Evolutionary conservation across 2,797 vertebrate species (phyloP), one percentile per base, ranked within the genome.

Genomic region (Gymnoscopelus braueri): DNA sequence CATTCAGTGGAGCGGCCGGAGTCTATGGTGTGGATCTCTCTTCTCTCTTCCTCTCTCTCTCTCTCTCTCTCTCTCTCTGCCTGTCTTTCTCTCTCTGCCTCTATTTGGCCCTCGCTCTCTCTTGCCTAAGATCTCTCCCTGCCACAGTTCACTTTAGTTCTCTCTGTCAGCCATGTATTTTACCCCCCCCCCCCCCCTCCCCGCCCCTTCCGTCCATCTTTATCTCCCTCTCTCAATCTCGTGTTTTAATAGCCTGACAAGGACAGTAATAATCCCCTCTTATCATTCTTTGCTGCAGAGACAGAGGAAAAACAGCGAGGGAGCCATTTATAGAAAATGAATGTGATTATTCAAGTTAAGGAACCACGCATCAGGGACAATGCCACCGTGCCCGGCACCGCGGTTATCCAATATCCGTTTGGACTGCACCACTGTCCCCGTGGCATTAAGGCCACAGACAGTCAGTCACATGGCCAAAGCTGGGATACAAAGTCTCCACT

Each of bases 201-300:
- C 8, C n/a, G 8, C 63, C 19, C 61, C 54, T 5, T 39, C 50
- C 12, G 8, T 51, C 24, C 47, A 48, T 51, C 57, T n/a, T 12
- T 4, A 7, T 14, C 15, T 49, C 5, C 9, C 58, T 24, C 72
- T 77, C 80, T 81, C 74, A 50, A 69, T 85, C 82, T 79, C 60
- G 14, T 78, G 67, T 81, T 88, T 85, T 87, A 85, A 84, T 80
- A 72, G 83, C 74, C 72, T 26, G 82, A 86, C 79, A 84, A 84
- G 71, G 62, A 73, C 77, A 50, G 71, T 69, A 88, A 80, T 80
- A 87, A 86, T 85, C 86, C 79, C 35, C 58, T 15, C 69, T 88
- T 88, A 79, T 88, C 86, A 84, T 84, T 84, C 77, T 54, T 62
- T 67, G 59, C 70, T 15, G 74, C 71, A 61, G 78, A 79, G 71